phyloP scores from a whole-genome alignment of 2,113 vertebrate species.

The Anolis sagrei region DNA sequence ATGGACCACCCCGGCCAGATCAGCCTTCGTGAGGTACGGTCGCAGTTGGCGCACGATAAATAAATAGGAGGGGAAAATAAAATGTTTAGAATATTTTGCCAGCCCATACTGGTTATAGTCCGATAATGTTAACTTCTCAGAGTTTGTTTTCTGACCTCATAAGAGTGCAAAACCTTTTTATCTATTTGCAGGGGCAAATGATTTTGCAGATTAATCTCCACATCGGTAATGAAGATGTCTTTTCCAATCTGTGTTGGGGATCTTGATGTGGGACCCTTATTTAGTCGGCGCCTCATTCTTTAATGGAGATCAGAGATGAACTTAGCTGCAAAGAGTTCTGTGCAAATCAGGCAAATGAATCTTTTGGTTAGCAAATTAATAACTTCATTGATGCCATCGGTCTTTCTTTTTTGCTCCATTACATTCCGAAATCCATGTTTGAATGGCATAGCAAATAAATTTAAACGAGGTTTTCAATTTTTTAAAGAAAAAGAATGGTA shows the following conservation, averaged over 20 bases:
- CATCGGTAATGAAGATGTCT: conserved; percentile 72
- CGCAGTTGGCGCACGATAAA: too few relatives aligned
- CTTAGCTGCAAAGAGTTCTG: conserved; percentile 69
- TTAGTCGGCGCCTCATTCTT: conserved; percentile 60
- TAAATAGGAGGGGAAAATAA: too few relatives aligned
- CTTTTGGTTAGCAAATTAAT: conserved; percentile 77
- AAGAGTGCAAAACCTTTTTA: conserved; percentile 63
- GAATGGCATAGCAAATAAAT: conserved; percentile 76
- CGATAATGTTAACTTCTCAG: conserved; percentile 59
- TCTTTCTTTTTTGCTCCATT: conserved; percentile 76
- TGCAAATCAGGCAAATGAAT: conserved; percentile 78
- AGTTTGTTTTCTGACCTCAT: conserved; percentile 57
- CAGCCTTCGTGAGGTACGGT: too few relatives aligned
- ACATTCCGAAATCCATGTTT: conserved; percentile 75
- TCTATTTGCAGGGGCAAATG: conserved; percentile 68
- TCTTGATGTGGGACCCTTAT: conserved; percentile 66
- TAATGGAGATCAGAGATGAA: conserved; percentile 72
- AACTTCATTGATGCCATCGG: conserved; percentile 76
- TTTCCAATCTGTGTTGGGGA: conserved; percentile 62
- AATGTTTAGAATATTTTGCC: conserved; percentile 61
- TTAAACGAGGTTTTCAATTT: conserved; percentile 75
- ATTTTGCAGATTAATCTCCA: conserved; percentile 69
- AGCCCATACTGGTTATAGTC: conserved; percentile 55
- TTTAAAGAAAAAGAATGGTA: conserved; percentile 74
- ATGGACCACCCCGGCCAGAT: too few relatives aligned